phyloP scores from a whole-genome alignment of 2,113 vertebrate species.

The Gavialis gangeticus region DNA sequence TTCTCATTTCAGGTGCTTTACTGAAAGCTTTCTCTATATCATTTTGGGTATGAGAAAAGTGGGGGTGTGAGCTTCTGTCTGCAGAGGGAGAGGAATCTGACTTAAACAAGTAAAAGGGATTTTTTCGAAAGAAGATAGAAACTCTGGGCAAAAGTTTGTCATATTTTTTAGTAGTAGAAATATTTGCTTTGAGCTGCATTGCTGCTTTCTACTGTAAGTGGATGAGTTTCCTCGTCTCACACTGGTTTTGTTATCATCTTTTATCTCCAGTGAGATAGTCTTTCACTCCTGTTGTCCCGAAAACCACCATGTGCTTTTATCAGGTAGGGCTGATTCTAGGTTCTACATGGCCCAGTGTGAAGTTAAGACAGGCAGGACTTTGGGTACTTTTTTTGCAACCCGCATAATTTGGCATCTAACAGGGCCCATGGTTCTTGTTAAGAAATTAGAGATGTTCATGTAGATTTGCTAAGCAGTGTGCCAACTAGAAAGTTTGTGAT shows the following conservation, averaged over 20 bases:
- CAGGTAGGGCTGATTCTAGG: not conserved
- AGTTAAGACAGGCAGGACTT: not conserved
- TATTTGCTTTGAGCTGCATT: not conserved
- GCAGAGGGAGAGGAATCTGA: not conserved
- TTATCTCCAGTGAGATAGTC: not conserved
- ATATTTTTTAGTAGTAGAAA: not conserved
- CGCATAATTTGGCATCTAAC: not conserved
- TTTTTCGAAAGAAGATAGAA: not conserved
- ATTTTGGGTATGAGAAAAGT: not conserved
- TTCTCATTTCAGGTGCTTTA: conserved; percentile 2
- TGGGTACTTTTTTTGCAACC: not conserved
- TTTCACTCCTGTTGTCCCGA: not conserved
- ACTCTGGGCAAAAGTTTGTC: not conserved
- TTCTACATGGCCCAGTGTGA: not conserved
- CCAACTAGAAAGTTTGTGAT: not conserved
- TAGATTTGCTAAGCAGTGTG: not conserved
- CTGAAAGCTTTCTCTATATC: not conserved
- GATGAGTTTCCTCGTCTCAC: not conserved
- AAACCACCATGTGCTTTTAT: not conserved
- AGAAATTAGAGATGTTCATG: not conserved
- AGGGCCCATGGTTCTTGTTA: not conserved
- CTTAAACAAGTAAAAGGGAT: not conserved
- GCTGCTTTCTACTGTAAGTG: not conserved
- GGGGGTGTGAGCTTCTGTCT: conserved; percentile 8
- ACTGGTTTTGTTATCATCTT: not conserved